Evolutionary conservation across 2,797 vertebrate genomes (phyloP), one percentile per base, ranked within the genome.

Genomic region (Neomorphus geoffroyi): DNA sequence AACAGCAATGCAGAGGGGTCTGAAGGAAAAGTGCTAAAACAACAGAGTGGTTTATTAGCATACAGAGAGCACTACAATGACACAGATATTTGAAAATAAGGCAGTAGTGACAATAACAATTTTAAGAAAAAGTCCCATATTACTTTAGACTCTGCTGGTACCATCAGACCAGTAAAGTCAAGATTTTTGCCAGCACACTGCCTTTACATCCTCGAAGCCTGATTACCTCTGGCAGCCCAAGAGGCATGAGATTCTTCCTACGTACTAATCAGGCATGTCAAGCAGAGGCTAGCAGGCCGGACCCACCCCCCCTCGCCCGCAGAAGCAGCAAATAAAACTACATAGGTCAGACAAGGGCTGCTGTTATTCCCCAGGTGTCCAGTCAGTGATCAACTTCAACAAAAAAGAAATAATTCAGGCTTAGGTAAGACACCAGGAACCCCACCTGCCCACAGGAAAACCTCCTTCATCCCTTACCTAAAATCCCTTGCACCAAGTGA

Each of bases 1-100:
- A 99, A 95, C 82, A 99, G 96, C 97, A 99, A 95, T 0, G 97
- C 98, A 18, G 99, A 99, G 8, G 98, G 98, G 74, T 99, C 98
- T 28, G 97, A 96, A 37, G 99, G 99, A 80, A 98, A 98, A 77
- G 95, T 96, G 91, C 99, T 99, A 96, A 43, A 96, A 97, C 5
- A 57, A 91, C 13, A 33, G 18, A 56, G n/a, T 19, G 22, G 39
- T 85, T 74, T 60, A 69, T 67, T 69, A 93, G 73, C 27, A 58
- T 11, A 84, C 10, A 82, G 32, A 60, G 18, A 80, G 43, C n/a
- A 90, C 23, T 56, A 53, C 60, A 80, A 64, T 45, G 56, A 71
- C 22, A 67, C 2, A 71, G 28, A 18, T 51, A 86, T 17, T 79
- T 22, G 17, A 84, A 81, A 86, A 50, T 35, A 86, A 70, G 60